Percentiles rank a stretch among this genome's conserved stretches.
Evolutionary conservation across 2,797 vertebrate genomes (phyloP).

Genomic region (Ctenosaura bakeri): DNA sequence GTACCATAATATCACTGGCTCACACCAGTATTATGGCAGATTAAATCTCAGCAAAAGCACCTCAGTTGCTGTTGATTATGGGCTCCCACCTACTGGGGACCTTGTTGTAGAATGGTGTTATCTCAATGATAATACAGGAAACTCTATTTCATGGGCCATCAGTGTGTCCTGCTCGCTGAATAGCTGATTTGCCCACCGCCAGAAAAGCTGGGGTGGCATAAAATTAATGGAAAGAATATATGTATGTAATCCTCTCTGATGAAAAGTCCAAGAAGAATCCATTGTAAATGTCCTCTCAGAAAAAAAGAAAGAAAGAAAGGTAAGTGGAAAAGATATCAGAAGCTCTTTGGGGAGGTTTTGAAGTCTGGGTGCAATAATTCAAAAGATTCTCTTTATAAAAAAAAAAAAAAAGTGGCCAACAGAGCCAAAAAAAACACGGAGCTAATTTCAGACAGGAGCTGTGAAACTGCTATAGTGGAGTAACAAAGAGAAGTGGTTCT

Average conservation of each 20-base stretch:
- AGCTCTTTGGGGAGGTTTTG: conserved; percentile 17
- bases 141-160: conserved; percentile 61
- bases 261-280: conserved; percentile 45
- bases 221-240: conserved; percentile 51
- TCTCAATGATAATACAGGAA: conserved; percentile 41
- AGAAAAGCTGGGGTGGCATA: conserved; percentile 35
- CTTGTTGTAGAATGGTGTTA: conserved; percentile 40
- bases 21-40: not conserved
- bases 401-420: not conserved
- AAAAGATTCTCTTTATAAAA: not conserved
- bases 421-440: conserved; percentile 17
- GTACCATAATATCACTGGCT: conserved; percentile 21
- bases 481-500: not conserved
- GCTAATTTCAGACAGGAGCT: not conserved
- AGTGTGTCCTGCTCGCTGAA: conserved; percentile 35
- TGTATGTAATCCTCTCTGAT: conserved; percentile 15
- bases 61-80: not conserved
- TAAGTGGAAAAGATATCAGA: conserved; percentile 10
- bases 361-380: not conserved
- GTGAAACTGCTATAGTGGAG: not conserved
- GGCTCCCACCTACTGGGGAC: conserved; percentile 2
- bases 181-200: conserved; percentile 52
- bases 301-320: not conserved
- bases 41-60: conserved; percentile 43
- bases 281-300: conserved; percentile 3